Conservation (phyloP, 2,113 vertebrate species). For the Urocolius indicus region DNA sequence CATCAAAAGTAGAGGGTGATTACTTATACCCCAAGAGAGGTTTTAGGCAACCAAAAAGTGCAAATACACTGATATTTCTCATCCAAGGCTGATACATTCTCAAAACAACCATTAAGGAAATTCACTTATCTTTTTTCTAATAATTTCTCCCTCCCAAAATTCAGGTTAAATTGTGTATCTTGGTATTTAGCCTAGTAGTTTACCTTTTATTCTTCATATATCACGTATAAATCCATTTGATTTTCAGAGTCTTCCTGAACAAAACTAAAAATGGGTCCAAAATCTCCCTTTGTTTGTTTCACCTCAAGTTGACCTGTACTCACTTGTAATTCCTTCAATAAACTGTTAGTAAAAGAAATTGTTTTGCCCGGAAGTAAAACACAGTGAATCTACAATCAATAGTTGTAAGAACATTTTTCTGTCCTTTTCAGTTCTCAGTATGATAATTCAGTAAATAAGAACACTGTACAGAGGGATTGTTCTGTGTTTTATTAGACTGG, state of each 20-base stretch:
- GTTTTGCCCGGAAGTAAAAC: neutral
- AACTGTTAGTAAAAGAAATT: neutral
- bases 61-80: neutral
- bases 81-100: neutral
- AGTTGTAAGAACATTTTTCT: neutral
- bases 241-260: neutral
- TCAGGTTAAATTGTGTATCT: neutral
- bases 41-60: neutral
- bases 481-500: neutral
- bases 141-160: neutral
- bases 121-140: neutral
- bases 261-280: neutral
- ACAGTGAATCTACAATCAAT: neutral
- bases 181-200: neutral
- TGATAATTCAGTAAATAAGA: neutral
- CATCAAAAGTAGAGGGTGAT: neutral
- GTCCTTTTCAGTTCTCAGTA: neutral
- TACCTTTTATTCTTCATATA: neutral
- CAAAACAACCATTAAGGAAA: neutral
- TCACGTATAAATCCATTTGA: neutral
- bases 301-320: neutral
- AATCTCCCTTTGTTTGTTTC: neutral
- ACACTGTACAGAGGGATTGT: fast-evolving
- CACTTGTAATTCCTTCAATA: neutral
- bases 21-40: neutral